Percentiles rank a stretch among this genome's conserved stretches.
These are phyloP conservation scores for Spodoptera frugiperda DNA, from an alignment of 1,140 invertebrate species.

Conservation along the genomic window DNA sequence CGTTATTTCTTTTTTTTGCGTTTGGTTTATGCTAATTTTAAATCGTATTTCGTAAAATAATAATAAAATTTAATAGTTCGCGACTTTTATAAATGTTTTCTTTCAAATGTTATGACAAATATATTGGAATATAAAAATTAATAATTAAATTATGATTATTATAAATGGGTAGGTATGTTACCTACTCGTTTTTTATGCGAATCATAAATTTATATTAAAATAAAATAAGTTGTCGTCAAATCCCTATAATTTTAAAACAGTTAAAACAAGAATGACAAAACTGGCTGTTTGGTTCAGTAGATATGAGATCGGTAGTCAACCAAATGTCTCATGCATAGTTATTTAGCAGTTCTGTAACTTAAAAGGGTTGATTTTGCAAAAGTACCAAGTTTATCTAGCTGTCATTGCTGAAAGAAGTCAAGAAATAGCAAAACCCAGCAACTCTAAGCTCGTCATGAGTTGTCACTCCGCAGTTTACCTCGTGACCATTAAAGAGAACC, in stretches of 20 bases:
- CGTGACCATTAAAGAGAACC: background rate
- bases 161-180: constrained; percentile 1
- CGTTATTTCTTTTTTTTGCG: constrained; percentile 41
- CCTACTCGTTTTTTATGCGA: constrained; percentile 10
- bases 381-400: too few species aligned
- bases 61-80: constrained; percentile 27
- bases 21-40: constrained; percentile 5
- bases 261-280: too few species aligned
- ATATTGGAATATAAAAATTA: constrained; percentile 9
- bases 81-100: constrained; percentile 17
- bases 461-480: too few species aligned
- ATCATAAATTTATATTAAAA: constrained; percentile 26
- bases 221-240: constrained; percentile 1
- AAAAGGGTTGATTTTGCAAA: too few species aligned
- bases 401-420: too few species aligned
- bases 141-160: constrained; percentile 20
- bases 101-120: background rate
- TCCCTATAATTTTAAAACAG: too few species aligned
- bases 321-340: too few species aligned
- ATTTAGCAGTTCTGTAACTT: too few species aligned
- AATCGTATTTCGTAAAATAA: background rate
- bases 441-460: too few species aligned
- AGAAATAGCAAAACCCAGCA: too few species aligned
- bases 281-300: too few species aligned
- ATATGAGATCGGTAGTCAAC: too few species aligned